These are phyloP conservation scores for Delphinus delphis DNA, from an alignment of 2,113 vertebrate species.

Conservation along the genomic window DNA sequence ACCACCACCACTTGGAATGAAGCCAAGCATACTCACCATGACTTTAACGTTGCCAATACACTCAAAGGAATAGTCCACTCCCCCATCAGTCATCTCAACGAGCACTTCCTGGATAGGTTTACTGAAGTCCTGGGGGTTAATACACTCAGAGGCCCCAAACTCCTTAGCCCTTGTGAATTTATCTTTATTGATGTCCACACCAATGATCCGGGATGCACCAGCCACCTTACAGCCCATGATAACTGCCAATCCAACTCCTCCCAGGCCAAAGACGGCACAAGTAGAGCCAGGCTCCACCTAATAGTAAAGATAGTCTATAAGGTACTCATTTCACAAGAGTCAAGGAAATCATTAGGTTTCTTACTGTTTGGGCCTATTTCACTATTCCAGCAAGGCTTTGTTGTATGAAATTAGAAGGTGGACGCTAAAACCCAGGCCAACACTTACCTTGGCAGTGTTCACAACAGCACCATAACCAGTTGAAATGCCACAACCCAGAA, in stretches of 20 bases:
- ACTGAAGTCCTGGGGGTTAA: conserved; percentile 84
- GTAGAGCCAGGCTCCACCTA: conserved; percentile 88
- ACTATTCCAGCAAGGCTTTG: neutral
- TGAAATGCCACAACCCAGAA: conserved; percentile 89
- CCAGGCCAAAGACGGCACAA: conserved; percentile 87
- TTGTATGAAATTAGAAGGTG: neutral
- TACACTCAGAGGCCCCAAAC: conserved; percentile 87
- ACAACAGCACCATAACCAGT: conserved; percentile 88
- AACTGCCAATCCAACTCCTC: conserved; percentile 86
- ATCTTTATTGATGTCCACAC: conserved; percentile 85
- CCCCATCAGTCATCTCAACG: conserved; percentile 85
- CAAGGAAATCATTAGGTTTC: neutral
- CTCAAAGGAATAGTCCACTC: conserved; percentile 88
- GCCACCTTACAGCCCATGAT: conserved; percentile 89
- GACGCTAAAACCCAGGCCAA: neutral
- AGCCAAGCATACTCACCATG: conserved; percentile 81
- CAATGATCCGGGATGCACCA: conserved; percentile 87
- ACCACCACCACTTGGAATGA: neutral
- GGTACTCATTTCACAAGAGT: neutral
- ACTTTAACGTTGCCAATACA: conserved; percentile 87
- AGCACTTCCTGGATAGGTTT: conserved; percentile 88
- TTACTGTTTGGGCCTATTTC: neutral
- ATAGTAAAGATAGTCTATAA: neutral
- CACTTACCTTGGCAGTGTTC: conserved; percentile 87
- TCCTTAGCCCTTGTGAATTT: conserved; percentile 86